Evolutionary conservation across 2,888 invertebrate species (phyloP).

Genomic region (Pilophorus perplexus): DNA sequence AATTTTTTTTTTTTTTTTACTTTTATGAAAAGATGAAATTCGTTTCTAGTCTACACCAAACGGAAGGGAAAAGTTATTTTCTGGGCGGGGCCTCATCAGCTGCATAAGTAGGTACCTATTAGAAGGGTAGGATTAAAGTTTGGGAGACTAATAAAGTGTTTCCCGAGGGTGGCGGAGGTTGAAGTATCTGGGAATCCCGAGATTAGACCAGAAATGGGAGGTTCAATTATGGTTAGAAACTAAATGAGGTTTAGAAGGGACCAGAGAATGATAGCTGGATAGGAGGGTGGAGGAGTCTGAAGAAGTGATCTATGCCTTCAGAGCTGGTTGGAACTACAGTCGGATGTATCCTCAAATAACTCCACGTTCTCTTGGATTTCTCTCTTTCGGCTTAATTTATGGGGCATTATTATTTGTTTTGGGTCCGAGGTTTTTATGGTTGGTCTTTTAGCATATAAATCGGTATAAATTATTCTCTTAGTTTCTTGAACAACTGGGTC

Average conservation of each 20-base stretch:
- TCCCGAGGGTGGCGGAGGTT: slow-evolving; percentile 3
- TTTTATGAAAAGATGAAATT: no score
- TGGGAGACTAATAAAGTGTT: slow-evolving; percentile 29
- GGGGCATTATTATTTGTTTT: background rate
- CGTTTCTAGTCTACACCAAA: no score
- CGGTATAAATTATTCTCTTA: no score
- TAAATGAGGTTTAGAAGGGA: slow-evolving; percentile 24
- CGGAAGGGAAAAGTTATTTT: no score
- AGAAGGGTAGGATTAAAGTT: no score
- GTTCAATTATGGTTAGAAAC: slow-evolving; percentile 36
- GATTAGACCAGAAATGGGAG: slow-evolving; percentile 35
- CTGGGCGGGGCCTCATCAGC: no score
- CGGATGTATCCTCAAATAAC: slow-evolving; percentile 20
- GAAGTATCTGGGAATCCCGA: slow-evolving; percentile 33
- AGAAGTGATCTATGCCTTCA: slow-evolving; percentile 25
- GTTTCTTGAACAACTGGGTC: no score
- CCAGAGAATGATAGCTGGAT: background rate
- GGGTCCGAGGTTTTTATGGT: no score
- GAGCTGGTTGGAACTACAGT: background rate
- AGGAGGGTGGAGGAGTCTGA: slow-evolving; percentile 4
- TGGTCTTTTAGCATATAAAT: background rate
- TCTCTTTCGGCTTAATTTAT: background rate
- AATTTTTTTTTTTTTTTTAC: no score
- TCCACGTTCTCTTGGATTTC: no score
- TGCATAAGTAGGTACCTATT: no score